Percentiles rank a stretch among this genome's conserved stretches.
phyloP scores from a whole-genome alignment of 2,113 vertebrate genomes.

The Euleptes europaea region DNA sequence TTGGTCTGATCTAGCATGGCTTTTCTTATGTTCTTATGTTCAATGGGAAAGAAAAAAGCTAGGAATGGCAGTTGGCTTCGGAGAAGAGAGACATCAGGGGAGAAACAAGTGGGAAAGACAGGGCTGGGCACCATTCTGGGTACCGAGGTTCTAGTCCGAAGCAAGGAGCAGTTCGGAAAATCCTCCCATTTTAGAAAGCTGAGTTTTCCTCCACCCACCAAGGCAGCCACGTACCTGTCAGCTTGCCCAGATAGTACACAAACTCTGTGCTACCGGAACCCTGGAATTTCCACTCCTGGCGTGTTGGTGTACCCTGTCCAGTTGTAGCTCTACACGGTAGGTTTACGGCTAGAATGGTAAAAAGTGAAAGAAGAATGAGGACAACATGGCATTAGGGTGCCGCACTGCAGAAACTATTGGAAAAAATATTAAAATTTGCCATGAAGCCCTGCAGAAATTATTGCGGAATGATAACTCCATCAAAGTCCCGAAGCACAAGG shows the following conservation, averaged over 20 bases:
- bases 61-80: too few relatives aligned
- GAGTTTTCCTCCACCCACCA: too few relatives aligned
- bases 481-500: neutral
- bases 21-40: too few relatives aligned
- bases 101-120: too few relatives aligned
- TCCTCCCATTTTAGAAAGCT: neutral
- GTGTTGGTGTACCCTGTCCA: neutral
- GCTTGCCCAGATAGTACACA: conserved; percentile 51
- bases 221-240: conserved; percentile 56
- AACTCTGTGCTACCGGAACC: conserved; percentile 28
- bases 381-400: too few relatives aligned
- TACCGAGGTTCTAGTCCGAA: too few relatives aligned
- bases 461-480: neutral
- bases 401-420: neutral
- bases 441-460: neutral
- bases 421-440: too few relatives aligned
- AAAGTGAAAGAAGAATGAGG: neutral
- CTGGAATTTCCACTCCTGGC: conserved; percentile 76
- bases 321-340: conserved; percentile 34
- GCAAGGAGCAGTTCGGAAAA: too few relatives aligned
- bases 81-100: too few relatives aligned
- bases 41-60: too few relatives aligned
- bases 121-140: too few relatives aligned
- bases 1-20: too few relatives aligned
- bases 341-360: conserved; percentile 25